Conservation (phyloP, 2,113 vertebrate genomes). For the Heloderma charlesbogerti region DNA sequence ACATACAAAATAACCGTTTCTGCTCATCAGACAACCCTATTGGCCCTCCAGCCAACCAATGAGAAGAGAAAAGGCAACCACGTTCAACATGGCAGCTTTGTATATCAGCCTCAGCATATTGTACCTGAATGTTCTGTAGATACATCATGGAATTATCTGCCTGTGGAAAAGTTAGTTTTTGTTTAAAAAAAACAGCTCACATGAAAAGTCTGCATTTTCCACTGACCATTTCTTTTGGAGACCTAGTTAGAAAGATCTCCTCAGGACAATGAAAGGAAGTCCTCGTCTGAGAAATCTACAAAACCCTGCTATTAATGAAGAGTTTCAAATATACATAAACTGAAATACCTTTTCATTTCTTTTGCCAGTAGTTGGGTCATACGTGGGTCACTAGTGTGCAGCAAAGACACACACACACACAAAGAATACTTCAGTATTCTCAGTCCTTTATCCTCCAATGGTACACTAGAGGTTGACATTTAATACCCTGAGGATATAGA, state of each 20-base stretch:
- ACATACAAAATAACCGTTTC: neutral
- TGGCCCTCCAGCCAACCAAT: neutral
- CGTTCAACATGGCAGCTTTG: neutral
- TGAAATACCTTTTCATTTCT: conserved; percentile 66
- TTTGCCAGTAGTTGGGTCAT: conserved; percentile 56
- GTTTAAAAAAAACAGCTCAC: conserved; percentile 9
- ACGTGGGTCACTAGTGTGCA: conserved; percentile 52
- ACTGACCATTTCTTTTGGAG: conserved; percentile 78
- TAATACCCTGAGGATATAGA: conserved; percentile 83
- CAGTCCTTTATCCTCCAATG: conserved; percentile 76
- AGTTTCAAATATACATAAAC: conserved; percentile 60
- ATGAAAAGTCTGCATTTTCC: conserved; percentile 75
- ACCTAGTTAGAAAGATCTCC: conserved; percentile 75
- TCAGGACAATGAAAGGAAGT: conserved; percentile 79
- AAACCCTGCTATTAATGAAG: conserved; percentile 75
- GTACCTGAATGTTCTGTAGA: neutral
- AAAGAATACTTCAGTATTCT: conserved; percentile 69
- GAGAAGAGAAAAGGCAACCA: neutral
- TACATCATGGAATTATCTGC: neutral
- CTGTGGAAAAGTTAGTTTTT: neutral
- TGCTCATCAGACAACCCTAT: neutral
- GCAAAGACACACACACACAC: conserved; percentile 39
- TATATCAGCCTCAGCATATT: neutral
- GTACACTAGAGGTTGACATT: conserved; percentile 80
- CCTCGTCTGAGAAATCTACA: conserved; percentile 73